Base-by-base conservation (phyloP, 2,888 invertebrate species). In the Drosophila histrio region DNA sequence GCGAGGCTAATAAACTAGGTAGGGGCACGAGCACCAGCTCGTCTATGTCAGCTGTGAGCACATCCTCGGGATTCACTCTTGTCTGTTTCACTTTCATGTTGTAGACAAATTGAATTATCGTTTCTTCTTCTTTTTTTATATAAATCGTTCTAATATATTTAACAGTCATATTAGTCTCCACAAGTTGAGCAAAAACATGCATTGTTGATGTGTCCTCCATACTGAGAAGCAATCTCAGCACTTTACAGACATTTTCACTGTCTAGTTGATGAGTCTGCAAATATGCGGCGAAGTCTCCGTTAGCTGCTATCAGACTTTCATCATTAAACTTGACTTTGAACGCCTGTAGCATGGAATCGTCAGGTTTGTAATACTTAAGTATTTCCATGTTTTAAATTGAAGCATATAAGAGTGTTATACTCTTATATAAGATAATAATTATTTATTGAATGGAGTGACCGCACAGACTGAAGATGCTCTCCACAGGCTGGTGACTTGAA, bases 321-420 rank as follows among this genome's bases (percentile, higher is more conserved):
- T 52, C 39, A 19, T 46, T 60, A 13, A 64, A 60, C 0, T 22
- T n/a, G 0, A 17, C 32, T 7, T 39, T 26, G 4, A 41, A 53
- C 1, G 61, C 32, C 9, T 24, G 7, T 38, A 60, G 3, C 52
- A 64, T 64, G 4, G 8, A 2, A 2, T 9, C 2, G 0, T 6
- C 17, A 1, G 60, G 63, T 7, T 5, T 3, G 7, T 46, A 64
- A 11, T 9, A 9, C 24, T 24, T 5, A 4, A 1, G 17, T 8
- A 17, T 4, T 2, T 32, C 32, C 32, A 32, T 15, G 7, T 7
- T 32, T 15, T 13, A 13, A 32, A 11, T 3, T 2, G 4, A 28
- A 3, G 11, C 11, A 28, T 9, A 28, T 28, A 9, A 28, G 11
- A 28, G 11, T 28, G 28, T 4, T 28, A n/a, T 28, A 3, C 11